phyloP scores from a whole-genome alignment of 2,113 vertebrate species.

The Redunca redunca region DNA sequence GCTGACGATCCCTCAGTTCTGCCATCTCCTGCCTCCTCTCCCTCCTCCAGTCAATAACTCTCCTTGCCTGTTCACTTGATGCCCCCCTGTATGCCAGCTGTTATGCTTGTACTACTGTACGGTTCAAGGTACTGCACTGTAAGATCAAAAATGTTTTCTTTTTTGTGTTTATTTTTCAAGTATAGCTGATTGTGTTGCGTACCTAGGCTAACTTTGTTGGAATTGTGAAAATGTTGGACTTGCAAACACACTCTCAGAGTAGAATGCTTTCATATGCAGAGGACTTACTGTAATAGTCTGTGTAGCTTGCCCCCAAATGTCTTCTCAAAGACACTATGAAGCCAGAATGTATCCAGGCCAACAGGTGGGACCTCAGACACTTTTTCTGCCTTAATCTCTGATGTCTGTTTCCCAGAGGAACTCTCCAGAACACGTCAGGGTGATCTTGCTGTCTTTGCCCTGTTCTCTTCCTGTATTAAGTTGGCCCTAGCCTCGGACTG shows the following conservation, averaged over 20 bases:
- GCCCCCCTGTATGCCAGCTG: background rate
- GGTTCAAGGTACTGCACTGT: background rate
- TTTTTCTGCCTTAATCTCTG: background rate
- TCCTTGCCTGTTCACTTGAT: background rate
- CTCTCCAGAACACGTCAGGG: background rate
- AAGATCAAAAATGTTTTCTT: background rate
- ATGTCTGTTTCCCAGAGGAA: background rate
- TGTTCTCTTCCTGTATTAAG: background rate
- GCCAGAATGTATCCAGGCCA: background rate
- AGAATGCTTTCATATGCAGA: background rate
- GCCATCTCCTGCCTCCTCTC: background rate
- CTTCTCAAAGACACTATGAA: background rate
- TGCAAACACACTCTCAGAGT: background rate
- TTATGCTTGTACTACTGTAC: background rate
- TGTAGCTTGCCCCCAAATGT: background rate
- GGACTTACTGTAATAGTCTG: background rate
- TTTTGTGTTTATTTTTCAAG: background rate
- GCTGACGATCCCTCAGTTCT: background rate
- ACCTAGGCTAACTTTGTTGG: background rate
- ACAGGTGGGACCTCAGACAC: background rate
- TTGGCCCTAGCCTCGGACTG: background rate
- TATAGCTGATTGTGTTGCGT: background rate
- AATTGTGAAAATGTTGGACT: background rate
- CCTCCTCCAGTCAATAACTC: background rate
- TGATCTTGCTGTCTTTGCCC: background rate